A percentile compares a stretch with the other conserved stretches of the same genome.
Conservation (phyloP, 2,113 vertebrate genomes). For the Paradoxurus hermaphroditus region DNA sequence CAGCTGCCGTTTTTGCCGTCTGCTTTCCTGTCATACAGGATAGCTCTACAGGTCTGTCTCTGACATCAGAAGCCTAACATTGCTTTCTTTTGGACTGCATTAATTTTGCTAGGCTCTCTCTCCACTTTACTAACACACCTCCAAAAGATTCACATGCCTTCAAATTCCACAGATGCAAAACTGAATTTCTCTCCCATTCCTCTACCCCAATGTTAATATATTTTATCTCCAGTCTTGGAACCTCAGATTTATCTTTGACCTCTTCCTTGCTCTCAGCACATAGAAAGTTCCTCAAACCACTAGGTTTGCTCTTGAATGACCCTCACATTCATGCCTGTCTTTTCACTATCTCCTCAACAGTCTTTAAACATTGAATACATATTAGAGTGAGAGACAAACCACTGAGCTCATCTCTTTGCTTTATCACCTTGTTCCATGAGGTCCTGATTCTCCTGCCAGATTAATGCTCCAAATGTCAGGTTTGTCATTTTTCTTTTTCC, state of each 20-base stretch:
- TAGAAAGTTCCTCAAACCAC: neutral
- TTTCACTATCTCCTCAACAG: neutral
- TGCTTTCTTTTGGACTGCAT: neutral
- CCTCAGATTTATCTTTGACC: neutral
- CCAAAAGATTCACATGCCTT: neutral
- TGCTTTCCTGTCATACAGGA: neutral
- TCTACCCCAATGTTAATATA: neutral
- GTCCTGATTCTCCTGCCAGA: neutral
- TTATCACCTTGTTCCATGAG: neutral
- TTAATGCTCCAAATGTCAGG: neutral
- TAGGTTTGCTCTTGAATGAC: neutral
- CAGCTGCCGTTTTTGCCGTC: neutral
- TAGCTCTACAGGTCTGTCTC: neutral
- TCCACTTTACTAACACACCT: neutral
- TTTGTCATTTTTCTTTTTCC: neutral
- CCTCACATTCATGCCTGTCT: fast-evolving
- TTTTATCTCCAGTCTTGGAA: neutral
- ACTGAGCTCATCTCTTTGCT: neutral
- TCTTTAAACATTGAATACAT: neutral
- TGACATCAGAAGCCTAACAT: neutral
- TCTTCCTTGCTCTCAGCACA: neutral
- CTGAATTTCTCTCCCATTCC: neutral
- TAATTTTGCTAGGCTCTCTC: neutral
- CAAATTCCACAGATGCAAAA: neutral
- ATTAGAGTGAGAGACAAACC: neutral